Conservation (phyloP, 2,113 vertebrate genomes). For the Trogon surrucura region DNA sequence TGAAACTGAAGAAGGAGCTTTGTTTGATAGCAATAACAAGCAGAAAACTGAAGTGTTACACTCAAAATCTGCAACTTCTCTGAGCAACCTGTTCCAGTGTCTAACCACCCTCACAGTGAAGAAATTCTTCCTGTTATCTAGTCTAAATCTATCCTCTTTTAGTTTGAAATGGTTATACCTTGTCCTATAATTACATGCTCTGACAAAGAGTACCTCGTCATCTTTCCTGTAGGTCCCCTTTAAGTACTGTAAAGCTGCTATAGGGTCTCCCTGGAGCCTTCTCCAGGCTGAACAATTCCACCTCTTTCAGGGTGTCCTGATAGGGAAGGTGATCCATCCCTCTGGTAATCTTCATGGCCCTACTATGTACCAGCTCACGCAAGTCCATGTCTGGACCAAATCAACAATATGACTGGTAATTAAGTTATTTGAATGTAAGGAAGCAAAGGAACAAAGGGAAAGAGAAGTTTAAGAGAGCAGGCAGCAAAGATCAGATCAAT, state of each 20-base stretch:
- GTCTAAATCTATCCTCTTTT: background rate
- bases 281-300: background rate
- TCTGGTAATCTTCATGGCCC: background rate
- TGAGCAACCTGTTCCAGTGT: background rate
- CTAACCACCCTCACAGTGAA: background rate
- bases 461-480: background rate
- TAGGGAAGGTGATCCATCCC: background rate
- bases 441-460: background rate
- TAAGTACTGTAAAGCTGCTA: background rate
- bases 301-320: too few species aligned
- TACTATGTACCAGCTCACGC: background rate
- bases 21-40: fast-evolving
- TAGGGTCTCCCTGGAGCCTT: background rate
- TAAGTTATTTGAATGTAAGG: background rate
- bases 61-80: background rate
- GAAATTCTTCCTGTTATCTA: background rate
- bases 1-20: background rate
- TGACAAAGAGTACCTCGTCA: background rate
- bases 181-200: background rate
- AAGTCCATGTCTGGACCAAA: background rate
- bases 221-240: background rate
- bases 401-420: background rate
- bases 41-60: background rate
- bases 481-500: background rate
- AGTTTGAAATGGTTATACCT: background rate